Percentiles rank a stretch among this genome's conserved stretches.
Conservation (phyloP, 2,113 vertebrate genomes). For the Callionymus lyra region DNA sequence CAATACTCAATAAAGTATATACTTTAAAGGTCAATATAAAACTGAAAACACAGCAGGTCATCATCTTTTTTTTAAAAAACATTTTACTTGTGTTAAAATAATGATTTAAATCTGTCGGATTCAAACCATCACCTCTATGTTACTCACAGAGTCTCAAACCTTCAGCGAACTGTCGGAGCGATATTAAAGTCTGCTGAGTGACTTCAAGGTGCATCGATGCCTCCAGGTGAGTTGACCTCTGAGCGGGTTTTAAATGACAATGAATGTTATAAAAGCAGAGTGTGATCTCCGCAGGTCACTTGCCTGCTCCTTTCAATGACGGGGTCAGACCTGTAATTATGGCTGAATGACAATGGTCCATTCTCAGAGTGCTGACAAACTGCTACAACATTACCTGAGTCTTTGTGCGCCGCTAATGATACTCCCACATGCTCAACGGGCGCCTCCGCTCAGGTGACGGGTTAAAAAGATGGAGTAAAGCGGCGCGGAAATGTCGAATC, state of each 20-base stretch:
- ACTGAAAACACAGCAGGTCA: not conserved
- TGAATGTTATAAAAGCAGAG: conserved; percentile 34
- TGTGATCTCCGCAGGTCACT: conserved; percentile 37
- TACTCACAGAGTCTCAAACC: no score
- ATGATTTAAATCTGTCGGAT: no score
- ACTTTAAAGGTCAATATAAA: no score
- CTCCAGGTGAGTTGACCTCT: conserved; percentile 44
- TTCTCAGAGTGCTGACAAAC: conserved; percentile 43
- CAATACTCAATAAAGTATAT: no score
- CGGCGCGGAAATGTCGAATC: not conserved
- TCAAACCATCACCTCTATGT: no score
- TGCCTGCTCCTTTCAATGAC: conserved; percentile 21
- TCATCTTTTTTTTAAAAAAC: no score
- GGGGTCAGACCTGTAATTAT: conserved; percentile 46
- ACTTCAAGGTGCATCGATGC: conserved; percentile 25
- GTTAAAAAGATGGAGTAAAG: conserved; percentile 8
- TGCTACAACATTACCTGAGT: conserved; percentile 24
- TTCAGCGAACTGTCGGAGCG: not conserved
- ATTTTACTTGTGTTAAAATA: no score
- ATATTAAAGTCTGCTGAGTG: conserved; percentile 47
- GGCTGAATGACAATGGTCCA: conserved; percentile 47
- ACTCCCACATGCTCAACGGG: conserved; percentile 12
- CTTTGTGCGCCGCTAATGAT: conserved; percentile 15
- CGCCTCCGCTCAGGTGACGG: conserved; percentile 11
- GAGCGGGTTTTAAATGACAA: conserved; percentile 47